phyloP scores from a whole-genome alignment of 1,140 invertebrate genomes.

The Paracyclopina nana region DNA sequence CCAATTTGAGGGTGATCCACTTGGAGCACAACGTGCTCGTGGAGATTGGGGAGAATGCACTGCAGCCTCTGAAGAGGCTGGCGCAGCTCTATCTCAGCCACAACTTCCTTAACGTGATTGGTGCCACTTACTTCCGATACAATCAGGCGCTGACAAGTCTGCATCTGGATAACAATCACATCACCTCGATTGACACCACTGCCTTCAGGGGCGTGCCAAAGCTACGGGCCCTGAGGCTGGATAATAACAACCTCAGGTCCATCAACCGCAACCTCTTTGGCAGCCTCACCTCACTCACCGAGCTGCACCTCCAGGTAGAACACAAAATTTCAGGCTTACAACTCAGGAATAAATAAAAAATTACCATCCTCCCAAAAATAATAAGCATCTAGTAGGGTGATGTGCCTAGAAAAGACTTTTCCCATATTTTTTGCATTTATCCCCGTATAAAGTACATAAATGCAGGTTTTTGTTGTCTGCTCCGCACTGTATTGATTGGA shows the following conservation, averaged over 20 bases:
- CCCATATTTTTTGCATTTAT: too few species aligned
- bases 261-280: background rate
- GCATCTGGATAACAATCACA: constrained; percentile 73
- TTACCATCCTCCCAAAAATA: too few species aligned
- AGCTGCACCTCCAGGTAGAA: constrained; percentile 9
- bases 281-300: background rate
- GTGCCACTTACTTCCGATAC: constrained; percentile 45
- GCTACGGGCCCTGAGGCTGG: constrained; percentile 58
- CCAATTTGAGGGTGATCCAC: constrained; percentile 55
- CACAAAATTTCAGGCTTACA: too few species aligned
- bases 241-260: constrained; percentile 32
- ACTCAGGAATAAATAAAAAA: too few species aligned
- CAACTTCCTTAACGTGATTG: constrained; percentile 58
- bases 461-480: too few species aligned
- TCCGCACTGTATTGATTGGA: too few species aligned
- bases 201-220: constrained; percentile 50
- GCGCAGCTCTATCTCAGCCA: constrained; percentile 62
- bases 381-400: too few species aligned
- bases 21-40: constrained; percentile 66
- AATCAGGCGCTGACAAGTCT: constrained; percentile 54
- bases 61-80: constrained; percentile 47
- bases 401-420: too few species aligned
- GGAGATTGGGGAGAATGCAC: constrained; percentile 46
- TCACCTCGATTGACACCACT: constrained; percentile 51
- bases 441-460: too few species aligned